phyloP scores from a whole-genome alignment of 2,113 vertebrate species.

The Fukomys damarensis region DNA sequence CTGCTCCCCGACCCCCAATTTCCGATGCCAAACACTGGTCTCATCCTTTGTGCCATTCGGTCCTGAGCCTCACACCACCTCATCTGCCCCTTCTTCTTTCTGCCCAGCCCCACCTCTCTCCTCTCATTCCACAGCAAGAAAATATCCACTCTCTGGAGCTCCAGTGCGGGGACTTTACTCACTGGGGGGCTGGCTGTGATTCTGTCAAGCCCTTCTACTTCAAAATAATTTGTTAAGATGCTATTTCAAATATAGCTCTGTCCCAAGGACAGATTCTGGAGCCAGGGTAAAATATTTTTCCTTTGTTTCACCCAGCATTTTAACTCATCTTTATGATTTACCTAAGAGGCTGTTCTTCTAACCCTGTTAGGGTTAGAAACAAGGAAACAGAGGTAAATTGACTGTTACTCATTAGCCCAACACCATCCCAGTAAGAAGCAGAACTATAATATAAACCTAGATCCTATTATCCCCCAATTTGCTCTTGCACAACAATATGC shows the following conservation, averaged over 20 bases:
- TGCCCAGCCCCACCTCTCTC: neutral
- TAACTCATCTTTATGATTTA: neutral
- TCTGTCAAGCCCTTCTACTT: neutral
- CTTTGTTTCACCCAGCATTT: neutral
- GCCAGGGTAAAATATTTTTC: neutral
- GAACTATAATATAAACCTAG: neutral
- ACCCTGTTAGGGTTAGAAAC: neutral
- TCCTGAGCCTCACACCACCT: neutral
- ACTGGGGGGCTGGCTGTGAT: neutral
- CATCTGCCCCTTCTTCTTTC: neutral
- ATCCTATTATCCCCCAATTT: neutral
- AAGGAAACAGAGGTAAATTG: neutral
- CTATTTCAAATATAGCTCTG: neutral
- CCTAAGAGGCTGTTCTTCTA: neutral
- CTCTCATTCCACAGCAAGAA: neutral
- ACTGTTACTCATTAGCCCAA: conserved; percentile 10
- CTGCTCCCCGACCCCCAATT: neutral
- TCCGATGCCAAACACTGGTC: neutral
- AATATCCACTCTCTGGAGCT: neutral
- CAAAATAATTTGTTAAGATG: neutral
- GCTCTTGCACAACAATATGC: neutral
- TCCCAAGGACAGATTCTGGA: neutral
- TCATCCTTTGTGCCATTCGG: neutral
- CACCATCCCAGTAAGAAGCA: neutral
- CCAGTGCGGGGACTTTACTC: neutral